Conservation (phyloP, 2,888 invertebrate species). For the Drosophila rellima region DNA sequence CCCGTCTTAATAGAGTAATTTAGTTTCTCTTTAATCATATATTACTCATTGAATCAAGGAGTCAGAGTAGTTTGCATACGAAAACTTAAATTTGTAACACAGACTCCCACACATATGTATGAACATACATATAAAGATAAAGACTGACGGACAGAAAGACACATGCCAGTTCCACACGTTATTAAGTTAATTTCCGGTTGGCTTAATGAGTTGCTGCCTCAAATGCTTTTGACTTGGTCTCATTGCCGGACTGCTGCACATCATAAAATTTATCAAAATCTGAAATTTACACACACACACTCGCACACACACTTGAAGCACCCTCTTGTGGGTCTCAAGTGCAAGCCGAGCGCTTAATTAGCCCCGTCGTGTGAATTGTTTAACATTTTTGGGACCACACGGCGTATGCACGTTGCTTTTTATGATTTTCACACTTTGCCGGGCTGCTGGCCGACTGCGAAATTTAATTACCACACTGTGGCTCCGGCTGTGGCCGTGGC, state of each 20-base stretch:
- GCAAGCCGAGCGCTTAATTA: constrained; percentile 74
- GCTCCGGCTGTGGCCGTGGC: constrained; percentile 12
- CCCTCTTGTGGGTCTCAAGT: constrained; percentile 66
- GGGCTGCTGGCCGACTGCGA: constrained; percentile 58
- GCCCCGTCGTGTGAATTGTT: constrained; percentile 77
- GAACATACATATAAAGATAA: neutral
- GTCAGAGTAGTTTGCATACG: too few relatives aligned
- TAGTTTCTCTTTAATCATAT: neutral
- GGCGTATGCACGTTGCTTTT: constrained; percentile 74
- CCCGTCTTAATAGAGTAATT: neutral
- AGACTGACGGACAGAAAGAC: constrained; percentile 13
- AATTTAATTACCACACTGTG: constrained; percentile 70
- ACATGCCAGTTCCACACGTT: constrained; percentile 51
- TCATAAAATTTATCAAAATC: constrained; percentile 76
- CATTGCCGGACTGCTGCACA: constrained; percentile 59
- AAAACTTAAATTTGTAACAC: constrained; percentile 13
- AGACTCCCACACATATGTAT: neutral
- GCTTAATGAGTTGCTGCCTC: constrained; percentile 52
- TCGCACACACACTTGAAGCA: constrained; percentile 33
- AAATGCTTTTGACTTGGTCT: constrained; percentile 45
- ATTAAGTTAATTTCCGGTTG: constrained; percentile 73
- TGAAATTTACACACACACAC: constrained; percentile 62
- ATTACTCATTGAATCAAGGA: too few relatives aligned
- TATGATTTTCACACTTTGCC: constrained; percentile 76
- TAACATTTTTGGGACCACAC: constrained; percentile 75